These are phyloP conservation scores for Aselliscus stoliczkanus DNA, from an alignment of 2,797 vertebrate species.

Conservation along the genomic window DNA sequence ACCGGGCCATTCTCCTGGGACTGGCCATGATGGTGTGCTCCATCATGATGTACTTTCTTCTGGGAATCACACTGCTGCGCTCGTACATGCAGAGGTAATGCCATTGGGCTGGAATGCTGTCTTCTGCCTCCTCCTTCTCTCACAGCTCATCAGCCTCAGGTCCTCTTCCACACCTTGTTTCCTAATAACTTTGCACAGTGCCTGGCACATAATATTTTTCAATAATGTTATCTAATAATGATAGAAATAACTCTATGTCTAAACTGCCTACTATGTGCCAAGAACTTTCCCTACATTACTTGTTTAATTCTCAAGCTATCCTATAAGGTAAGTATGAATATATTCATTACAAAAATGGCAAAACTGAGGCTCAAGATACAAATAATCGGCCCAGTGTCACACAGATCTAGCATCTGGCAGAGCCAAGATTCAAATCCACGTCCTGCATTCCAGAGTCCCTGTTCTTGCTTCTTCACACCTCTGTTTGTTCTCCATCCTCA, in stretches of 20 bases:
- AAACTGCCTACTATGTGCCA: not conserved
- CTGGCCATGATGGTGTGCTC: constrained; percentile 94
- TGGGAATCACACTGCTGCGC: constrained; percentile 93
- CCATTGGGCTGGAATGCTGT: accelerated
- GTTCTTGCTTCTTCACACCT: not conserved
- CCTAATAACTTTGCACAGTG: not conserved
- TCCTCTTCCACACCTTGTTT: not conserved
- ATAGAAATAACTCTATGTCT: not conserved
- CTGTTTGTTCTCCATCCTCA: not conserved
- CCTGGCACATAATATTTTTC: not conserved
- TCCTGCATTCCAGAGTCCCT: not conserved
- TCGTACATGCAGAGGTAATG: constrained; percentile 93
- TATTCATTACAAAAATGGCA: not conserved
- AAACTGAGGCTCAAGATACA: not conserved
- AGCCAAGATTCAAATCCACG: not conserved
- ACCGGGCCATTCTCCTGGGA: constrained; percentile 93
- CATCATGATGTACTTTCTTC: constrained; percentile 95
- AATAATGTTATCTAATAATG: not conserved
- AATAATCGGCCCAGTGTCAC: not conserved
- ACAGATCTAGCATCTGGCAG: not conserved
- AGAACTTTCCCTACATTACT: not conserved
- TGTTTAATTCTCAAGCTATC: not conserved
- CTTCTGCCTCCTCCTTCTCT: not conserved
- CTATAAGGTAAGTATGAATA: not conserved
- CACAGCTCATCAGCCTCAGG: not conserved